Evolutionary conservation across 2,797 vertebrate species (phyloP).

Genomic region (Enteromius argenteus): DNA sequence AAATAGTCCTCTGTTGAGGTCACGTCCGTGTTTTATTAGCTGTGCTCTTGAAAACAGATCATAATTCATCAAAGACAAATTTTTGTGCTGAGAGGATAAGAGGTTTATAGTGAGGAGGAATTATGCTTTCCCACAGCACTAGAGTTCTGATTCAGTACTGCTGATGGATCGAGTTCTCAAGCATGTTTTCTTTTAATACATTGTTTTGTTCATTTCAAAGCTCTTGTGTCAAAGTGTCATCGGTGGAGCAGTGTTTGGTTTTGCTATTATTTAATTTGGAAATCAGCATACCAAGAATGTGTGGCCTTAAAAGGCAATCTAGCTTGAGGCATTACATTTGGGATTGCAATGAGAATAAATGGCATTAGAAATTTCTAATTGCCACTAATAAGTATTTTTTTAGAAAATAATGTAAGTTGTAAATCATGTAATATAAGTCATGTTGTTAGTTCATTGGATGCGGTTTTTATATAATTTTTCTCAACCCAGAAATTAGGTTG

Average conservation of each 20-base stretch:
- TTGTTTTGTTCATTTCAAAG: constrained; percentile 34
- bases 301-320: constrained; percentile 32
- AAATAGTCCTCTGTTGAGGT: constrained; percentile 51
- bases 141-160: constrained; percentile 56
- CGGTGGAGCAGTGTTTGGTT: constrained; percentile 21
- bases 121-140: constrained; percentile 72
- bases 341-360: constrained; percentile 20
- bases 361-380: not conserved
- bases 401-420: not conserved
- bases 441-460: not conserved
- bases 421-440: not conserved
- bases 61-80: constrained; percentile 63
- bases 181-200: constrained; percentile 42
- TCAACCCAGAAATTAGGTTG: not conserved
- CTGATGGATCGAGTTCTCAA: constrained; percentile 58
- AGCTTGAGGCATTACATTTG: constrained; percentile 13
- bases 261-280: constrained; percentile 36
- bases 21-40: constrained; percentile 45
- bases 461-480: constrained; percentile 30
- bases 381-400: constrained; percentile 5
- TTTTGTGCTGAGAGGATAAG: constrained; percentile 42
- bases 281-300: not conserved
- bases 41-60: constrained; percentile 53
- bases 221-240: constrained; percentile 31
- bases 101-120: constrained; percentile 67